Base-by-base conservation (phyloP, 2,113 vertebrate genomes). In the Brachyhypopomus occidentalis region DNA sequence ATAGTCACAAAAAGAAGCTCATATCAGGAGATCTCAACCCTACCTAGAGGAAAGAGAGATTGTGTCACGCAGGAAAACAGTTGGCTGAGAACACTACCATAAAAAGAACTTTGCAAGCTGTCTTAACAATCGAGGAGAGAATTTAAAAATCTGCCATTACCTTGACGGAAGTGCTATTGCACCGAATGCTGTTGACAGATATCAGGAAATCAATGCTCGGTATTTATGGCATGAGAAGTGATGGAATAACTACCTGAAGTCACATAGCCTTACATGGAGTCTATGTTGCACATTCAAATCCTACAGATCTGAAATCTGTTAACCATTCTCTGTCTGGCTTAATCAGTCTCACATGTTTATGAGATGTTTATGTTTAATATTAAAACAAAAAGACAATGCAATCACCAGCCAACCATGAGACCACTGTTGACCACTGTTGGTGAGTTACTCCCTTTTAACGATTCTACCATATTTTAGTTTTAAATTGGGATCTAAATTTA, bases 1-100 rank as follows among this genome's bases (percentile, higher is more conserved):
- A 22, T 23, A 22, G 63, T 5, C 79, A 74, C 27, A 23, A 72
- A 66, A 75, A 38, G 73, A 78, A 69, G 36, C 34, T 38, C 60
- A 77, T 82, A 83, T 81, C 78, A 81, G 45, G 36, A 52, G 66
- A 23, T 23, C 74, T 70, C 12, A 17, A 36, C 27, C n/a, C 56
- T 77, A 74, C 78, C 66, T 55, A 58, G 52, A 58, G 72, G 52
- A 59, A 78, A 58, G 36, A 5, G 58, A 72, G 66, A 84, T 86
- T 75, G 73, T 62, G 79, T 86, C 81, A 80, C 85, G 75, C 84
- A 85, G 85, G 85, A 86, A 88, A 80, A 41, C 30, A 75, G 66
- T 38, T 64, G 62, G 75, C 63, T 23, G 23, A 62, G 72, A 81
- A 69, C 34, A 23, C 58, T 52, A 66, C 81, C 64, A 77, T 85